Base-by-base conservation (phyloP, 1,140 invertebrate genomes). In the Caenorhabditis remanei region DNA sequence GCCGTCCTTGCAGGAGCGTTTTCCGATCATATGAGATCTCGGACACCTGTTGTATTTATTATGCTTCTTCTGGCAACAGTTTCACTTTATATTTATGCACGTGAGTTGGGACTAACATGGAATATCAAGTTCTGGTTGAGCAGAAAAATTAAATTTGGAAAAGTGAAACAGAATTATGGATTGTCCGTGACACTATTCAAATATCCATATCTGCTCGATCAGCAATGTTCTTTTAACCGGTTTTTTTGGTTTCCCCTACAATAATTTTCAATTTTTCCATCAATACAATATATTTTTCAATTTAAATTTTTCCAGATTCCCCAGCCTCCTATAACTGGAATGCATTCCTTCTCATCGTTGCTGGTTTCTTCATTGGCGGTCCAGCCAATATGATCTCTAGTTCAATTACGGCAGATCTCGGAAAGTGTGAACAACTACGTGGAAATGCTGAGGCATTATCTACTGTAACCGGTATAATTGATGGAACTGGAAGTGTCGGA, bases 381-480 rank as follows among this genome's bases (percentile, higher is more conserved):
- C 93, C 93, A 32, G 92, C 93, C 14, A 94, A 93, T 87, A 90
- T 94, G 13, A 93, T 94, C 58, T 93, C 93, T 88, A 92, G 94
- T 16, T 93, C 93, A 46, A 93, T 94, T 61, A 92, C 93, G 43
- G 93, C 93, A 21, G 94, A 94, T 91, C 89, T 92, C 21, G 91
- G 91, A 16, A 53, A 84, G 61, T 84, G 83, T 83, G 43, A 53
- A 0, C 65, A 87, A 65, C 67, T 87, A 13, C 50, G 86, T 53
- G 86, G 86, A n/a, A 83, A 83, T 87, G 84, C 87, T 32, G 85
- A 92, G 86, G 93, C 93, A 21, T 88, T 94, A 71, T 92, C 93
- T 13, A 94, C 94, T 19, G 94, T 94, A 0, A 93, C 94, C 16
- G 94, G 94, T 41, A 93, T 94, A 63, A 91, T 94, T 63, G 94